phyloP scores from a whole-genome alignment of 2,113 vertebrate genomes.

The Anarhynchus alexandrinus region DNA sequence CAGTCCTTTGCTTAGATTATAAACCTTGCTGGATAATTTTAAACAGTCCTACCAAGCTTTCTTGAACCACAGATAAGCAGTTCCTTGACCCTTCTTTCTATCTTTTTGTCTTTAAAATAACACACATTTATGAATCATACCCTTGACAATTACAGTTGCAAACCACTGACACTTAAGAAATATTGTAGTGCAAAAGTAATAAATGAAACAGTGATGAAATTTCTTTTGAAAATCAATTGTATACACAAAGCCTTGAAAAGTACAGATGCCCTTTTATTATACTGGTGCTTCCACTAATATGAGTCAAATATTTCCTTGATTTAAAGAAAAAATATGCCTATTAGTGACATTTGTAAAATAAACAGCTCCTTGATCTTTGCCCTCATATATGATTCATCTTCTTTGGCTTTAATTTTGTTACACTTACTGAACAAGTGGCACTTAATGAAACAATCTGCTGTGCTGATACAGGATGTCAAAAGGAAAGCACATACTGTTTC shows the following conservation, averaged over 20 bases:
- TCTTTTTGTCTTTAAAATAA: constrained; percentile 34
- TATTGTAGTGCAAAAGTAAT: not conserved
- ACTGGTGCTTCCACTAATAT: not conserved
- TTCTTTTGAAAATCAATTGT: constrained; percentile 17
- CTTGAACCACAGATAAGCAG: not conserved
- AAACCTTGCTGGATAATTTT: not conserved
- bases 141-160: constrained; percentile 56
- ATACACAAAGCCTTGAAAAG: constrained; percentile 9
- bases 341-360: constrained; percentile 46
- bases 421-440: constrained; percentile 33
- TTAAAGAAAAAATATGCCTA: constrained; percentile 29
- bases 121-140: constrained; percentile 54
- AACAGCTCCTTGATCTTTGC: constrained; percentile 43
- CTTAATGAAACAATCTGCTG: constrained; percentile 29
- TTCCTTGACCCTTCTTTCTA: constrained; percentile 36
- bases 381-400: constrained; percentile 36
- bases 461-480: not conserved
- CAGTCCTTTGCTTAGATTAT: not conserved
- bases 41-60: not conserved
- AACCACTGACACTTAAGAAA: constrained; percentile 63
- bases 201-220: not conserved
- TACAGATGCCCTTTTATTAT: constrained; percentile 3
- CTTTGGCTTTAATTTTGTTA: constrained; percentile 13
- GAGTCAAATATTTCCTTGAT: constrained; percentile 27
- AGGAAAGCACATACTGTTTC: not conserved